Evolutionary conservation across 2,888 invertebrate species (phyloP).

Genomic region (Oscheius onirici): DNA sequence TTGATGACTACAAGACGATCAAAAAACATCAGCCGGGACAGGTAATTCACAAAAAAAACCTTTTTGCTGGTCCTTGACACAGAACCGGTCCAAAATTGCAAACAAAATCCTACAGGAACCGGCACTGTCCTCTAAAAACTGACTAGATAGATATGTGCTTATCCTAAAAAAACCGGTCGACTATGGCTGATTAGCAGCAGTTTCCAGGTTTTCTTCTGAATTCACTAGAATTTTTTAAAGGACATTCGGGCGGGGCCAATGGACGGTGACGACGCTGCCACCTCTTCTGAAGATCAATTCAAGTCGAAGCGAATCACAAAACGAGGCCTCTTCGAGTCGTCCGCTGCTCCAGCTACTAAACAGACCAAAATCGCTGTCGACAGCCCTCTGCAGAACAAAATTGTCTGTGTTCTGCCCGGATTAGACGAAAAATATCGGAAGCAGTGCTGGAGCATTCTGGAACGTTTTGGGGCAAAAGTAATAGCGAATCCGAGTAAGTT

Average conservation of each 20-base stretch:
- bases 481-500: constrained; percentile 54
- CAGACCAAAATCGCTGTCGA: not conserved
- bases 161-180: no score
- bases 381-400: constrained; percentile 8
- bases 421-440: constrained; percentile 30
- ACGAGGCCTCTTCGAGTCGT: constrained; percentile 2
- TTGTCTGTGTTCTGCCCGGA: constrained; percentile 46
- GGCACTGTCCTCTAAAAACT: no score
- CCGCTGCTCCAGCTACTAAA: constrained; percentile 2
- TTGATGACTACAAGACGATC: constrained; percentile 26
- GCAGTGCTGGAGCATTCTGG: constrained; percentile 52
- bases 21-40: constrained; percentile 30
- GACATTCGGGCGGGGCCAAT: no score
- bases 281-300: not conserved
- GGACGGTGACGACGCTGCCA: not conserved
- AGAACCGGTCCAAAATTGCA: not conserved
- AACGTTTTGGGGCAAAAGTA: constrained; percentile 51
- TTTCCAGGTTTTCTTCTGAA: no score
- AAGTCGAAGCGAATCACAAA: constrained; percentile 31
- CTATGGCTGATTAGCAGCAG: no score
- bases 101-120: not conserved
- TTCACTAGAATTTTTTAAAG: no score
- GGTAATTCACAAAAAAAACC: not conserved
- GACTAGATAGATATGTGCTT: no score
- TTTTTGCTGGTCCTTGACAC: not conserved